These are phyloP conservation scores for Tolypeutes matacus DNA, from an alignment of 2,797 vertebrate species.

Conservation along the genomic window DNA sequence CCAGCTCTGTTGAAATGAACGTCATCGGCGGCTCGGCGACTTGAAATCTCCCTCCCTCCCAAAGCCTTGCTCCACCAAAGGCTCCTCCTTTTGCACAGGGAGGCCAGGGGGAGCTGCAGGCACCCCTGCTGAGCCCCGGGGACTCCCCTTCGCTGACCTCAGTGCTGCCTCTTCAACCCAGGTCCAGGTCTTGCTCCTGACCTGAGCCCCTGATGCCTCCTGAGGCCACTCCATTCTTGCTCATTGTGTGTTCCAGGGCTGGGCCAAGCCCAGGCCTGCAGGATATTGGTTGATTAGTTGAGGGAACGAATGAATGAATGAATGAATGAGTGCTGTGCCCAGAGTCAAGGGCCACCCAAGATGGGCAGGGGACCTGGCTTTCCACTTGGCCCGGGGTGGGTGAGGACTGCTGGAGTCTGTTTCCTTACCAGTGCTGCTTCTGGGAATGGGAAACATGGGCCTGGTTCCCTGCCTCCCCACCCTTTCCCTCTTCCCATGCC, in stretches of 20 bases:
- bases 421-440: not conserved
- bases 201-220: not conserved
- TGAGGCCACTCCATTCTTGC: too few species aligned
- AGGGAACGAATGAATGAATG: not conserved
- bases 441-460: not conserved
- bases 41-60: too few species aligned
- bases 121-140: too few species aligned
- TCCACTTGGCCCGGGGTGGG: accelerated
- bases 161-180: not conserved
- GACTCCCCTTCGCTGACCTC: not conserved
- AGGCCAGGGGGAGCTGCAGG: not conserved
- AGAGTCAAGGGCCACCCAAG: not conserved
- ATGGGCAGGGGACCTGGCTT: not conserved
- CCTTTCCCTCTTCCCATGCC: not conserved
- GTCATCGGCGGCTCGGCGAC: too few species aligned
- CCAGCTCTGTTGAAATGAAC: not conserved
- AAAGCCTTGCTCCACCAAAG: too few species aligned
- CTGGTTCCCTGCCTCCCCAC: not conserved
- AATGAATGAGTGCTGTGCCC: not conserved
- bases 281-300: not conserved
- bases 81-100: accelerated
- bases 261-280: too few species aligned
- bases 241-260: too few species aligned
- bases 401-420: not conserved
- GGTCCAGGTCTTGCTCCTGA: not conserved